phyloP scores from a whole-genome alignment of 2,797 vertebrate species.

The Psittacula derbiana region DNA sequence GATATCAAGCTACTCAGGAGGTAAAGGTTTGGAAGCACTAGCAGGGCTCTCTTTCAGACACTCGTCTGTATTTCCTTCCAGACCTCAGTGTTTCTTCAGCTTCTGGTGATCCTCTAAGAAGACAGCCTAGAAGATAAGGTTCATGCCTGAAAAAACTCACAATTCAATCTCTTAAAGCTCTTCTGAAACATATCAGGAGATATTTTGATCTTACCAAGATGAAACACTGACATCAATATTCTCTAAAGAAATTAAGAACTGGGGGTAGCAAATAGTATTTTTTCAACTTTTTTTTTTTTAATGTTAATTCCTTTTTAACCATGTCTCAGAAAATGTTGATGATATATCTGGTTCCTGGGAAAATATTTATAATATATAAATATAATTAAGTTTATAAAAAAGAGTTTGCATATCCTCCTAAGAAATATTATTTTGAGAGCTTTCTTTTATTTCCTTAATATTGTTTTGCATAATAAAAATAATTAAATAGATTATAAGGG shows the following conservation, averaged over 20 bases:
- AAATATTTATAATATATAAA: background rate
- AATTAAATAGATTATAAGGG: background rate
- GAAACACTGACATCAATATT: background rate
- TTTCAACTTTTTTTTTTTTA: background rate
- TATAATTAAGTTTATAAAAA: background rate
- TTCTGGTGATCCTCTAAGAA: background rate
- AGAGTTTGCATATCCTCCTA: background rate
- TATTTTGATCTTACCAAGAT: background rate
- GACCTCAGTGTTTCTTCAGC: background rate
- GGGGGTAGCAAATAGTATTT: rapidly evolving
- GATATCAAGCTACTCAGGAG: background rate
- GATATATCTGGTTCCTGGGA: background rate
- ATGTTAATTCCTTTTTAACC: background rate
- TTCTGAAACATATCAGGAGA: background rate
- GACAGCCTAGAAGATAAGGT: background rate
- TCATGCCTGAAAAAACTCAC: background rate
- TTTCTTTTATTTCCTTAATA: background rate
- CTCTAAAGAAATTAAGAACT: background rate
- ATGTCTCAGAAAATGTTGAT: background rate
- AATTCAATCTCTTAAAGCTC: background rate
- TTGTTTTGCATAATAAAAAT: background rate
- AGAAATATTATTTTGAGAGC: background rate
- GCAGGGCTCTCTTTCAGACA: background rate
- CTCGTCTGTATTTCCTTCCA: background rate
- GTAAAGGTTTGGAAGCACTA: background rate